Base-by-base conservation (phyloP, 2,797 vertebrate genomes). In the Pelochelys cantorii region DNA sequence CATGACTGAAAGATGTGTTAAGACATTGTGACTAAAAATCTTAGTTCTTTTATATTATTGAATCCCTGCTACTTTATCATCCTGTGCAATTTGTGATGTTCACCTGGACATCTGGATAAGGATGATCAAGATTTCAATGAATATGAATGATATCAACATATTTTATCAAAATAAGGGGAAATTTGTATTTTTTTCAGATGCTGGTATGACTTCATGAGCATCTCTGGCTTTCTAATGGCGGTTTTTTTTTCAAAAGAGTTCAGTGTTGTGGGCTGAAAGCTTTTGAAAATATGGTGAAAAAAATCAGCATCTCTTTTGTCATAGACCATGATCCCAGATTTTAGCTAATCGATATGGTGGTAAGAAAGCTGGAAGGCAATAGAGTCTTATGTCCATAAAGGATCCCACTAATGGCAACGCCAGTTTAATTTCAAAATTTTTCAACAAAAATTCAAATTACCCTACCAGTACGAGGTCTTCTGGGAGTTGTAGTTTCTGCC, bases 1-100 rank as follows among this genome's bases (percentile, higher is more conserved):
- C 94, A 92, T 74, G 84, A 83, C 86, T 97, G 89, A 93, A 90
- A 84, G 71, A 81, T 90, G 14, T 89, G 71, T 52, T 90, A 95
- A 95, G 93, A 90, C 57, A 62, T 87, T 65, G 60, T 56, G 83
- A 87, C 89, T 85, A 88, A 90, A 52, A 81, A 82, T 74, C 57
- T 42, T 23, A 59, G 53, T 89, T 81, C 34, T 84, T 18, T 13
- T 15, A 12, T 91, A 20, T 87, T 71, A 42, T 20, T n/a, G 34
- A 18, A 13, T 88, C 7, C 0, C 52, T 42, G 37, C 22, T 82
- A 31, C 81, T 34, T 68, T 75, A 55, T 7, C 54, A 52, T 55
- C 17, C 29, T 68, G 18, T 81, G 57, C 18, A 57, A 84, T 29
- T 5, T 17, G 48, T 60, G 48, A 22, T 20, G 11, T 2, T 52